A percentile compares a stretch with the other conserved stretches of the same genome.
Evolutionary conservation across 2,797 vertebrate species (phyloP).

Genomic region (Poeciliopsis paucimaculata): DNA sequence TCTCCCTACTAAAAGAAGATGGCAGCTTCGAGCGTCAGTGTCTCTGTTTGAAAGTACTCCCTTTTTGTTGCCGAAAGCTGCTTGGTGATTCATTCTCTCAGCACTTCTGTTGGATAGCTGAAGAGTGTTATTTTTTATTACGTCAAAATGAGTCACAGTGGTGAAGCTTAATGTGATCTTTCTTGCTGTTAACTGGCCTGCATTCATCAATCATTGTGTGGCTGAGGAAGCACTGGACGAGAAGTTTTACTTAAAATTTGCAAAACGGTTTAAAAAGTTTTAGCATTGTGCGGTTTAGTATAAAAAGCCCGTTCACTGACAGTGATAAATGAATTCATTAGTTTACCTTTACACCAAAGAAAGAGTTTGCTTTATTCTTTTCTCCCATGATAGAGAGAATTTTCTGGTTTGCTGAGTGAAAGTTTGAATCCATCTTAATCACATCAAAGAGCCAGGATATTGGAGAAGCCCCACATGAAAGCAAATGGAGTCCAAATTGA

Average conservation of each 20-base stretch:
- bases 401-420: slow-evolving; percentile 25
- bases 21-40: slow-evolving; percentile 38
- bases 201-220: slow-evolving; percentile 25
- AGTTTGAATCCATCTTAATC: slow-evolving; percentile 58
- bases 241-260: slow-evolving; percentile 15
- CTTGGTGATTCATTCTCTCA: slow-evolving; percentile 50
- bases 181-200: slow-evolving; percentile 43
- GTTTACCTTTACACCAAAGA: slow-evolving; percentile 12
- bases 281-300: background rate
- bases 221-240: slow-evolving; percentile 20
- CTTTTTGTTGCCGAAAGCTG: slow-evolving; percentile 50
- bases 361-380: slow-evolving; percentile 1
- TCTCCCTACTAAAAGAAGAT: slow-evolving; percentile 44
- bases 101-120: slow-evolving; percentile 28
- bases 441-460: slow-evolving; percentile 57
- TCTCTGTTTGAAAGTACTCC: slow-evolving; percentile 46
- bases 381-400: slow-evolving; percentile 30
- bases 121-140: slow-evolving; percentile 28
- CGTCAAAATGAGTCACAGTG: slow-evolving; percentile 51
- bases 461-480: slow-evolving; percentile 33
- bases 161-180: slow-evolving; percentile 47
- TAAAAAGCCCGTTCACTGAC: background rate
- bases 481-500: slow-evolving; percentile 30
- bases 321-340: slow-evolving; percentile 11
- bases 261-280: slow-evolving; percentile 10